Evolutionary conservation across 2,113 vertebrate genomes (phyloP).

Genomic region (Corythornis madagascariensis): DNA sequence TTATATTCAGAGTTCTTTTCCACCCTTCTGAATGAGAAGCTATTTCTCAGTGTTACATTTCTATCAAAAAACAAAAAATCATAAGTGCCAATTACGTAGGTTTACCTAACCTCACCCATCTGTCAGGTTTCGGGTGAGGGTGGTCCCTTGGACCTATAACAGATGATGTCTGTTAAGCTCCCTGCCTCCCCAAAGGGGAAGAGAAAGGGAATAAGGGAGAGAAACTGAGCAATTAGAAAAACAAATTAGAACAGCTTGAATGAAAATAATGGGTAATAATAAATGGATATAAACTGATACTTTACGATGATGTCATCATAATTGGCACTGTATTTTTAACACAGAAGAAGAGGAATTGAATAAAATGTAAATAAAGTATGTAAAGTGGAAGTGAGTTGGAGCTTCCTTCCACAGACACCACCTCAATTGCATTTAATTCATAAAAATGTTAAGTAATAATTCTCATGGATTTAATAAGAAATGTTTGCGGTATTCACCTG

Average conservation of each 20-base stretch:
- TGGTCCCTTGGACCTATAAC: too few relatives aligned
- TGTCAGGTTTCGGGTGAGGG: neutral
- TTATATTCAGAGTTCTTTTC: neutral
- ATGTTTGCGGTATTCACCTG: neutral
- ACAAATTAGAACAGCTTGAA: too few relatives aligned
- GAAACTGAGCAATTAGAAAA: too few relatives aligned
- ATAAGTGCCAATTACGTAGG: rapidly evolving
- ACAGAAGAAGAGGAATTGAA: neutral
- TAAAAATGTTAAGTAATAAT: neutral
- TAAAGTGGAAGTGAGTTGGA: neutral
- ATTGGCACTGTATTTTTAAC: neutral
- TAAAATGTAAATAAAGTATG: neutral
- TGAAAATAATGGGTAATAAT: too few relatives aligned
- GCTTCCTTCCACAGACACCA: neutral
- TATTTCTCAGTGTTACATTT: neutral
- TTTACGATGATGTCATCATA: neutral
- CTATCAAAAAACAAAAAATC: neutral
- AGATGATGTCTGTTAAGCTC: too few relatives aligned
- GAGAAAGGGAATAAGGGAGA: too few relatives aligned
- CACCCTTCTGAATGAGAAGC: neutral
- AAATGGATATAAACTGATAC: too few relatives aligned
- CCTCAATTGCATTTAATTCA: neutral
- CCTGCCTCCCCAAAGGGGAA: too few relatives aligned
- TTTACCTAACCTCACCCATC: neutral
- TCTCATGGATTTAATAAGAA: neutral